These are phyloP conservation scores for Conger conger DNA, from an alignment of 2,113 vertebrate species.

Conservation along the genomic window DNA sequence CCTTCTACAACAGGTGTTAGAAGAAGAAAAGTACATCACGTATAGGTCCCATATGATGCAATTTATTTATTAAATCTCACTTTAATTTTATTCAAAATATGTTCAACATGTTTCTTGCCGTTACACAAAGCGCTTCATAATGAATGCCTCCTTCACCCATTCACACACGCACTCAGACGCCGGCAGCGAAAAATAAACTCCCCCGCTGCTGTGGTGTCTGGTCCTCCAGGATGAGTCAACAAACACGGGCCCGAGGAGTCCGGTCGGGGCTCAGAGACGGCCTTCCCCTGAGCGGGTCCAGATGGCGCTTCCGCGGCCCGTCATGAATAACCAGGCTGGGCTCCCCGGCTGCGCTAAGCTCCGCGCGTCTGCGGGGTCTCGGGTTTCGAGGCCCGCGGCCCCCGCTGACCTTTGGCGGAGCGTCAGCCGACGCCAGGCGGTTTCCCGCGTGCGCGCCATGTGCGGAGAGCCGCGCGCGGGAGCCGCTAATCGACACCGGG, in stretches of 20 bases:
- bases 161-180: too few species aligned
- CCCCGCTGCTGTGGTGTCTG: too few species aligned
- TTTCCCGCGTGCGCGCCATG: not conserved
- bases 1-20: too few species aligned
- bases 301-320: not conserved
- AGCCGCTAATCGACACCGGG: not conserved
- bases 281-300: not conserved
- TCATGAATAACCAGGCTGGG: not conserved
- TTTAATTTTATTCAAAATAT: too few species aligned
- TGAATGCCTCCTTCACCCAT: too few species aligned
- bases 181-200: not conserved
- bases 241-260: not conserved
- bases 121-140: too few species aligned
- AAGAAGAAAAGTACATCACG: too few species aligned
- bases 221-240: not conserved
- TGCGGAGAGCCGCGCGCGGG: too few species aligned
- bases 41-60: too few species aligned
- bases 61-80: too few species aligned
- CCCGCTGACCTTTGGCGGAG: not conserved
- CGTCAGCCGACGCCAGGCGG: too few species aligned
- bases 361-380: not conserved
- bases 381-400: not conserved
- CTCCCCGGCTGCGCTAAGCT: not conserved
- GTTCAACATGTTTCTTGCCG: too few species aligned
- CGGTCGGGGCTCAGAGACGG: not conserved